These are phyloP conservation scores for Neostethus bicornis DNA, from an alignment of 2,797 vertebrate species.

Conservation along the genomic window DNA sequence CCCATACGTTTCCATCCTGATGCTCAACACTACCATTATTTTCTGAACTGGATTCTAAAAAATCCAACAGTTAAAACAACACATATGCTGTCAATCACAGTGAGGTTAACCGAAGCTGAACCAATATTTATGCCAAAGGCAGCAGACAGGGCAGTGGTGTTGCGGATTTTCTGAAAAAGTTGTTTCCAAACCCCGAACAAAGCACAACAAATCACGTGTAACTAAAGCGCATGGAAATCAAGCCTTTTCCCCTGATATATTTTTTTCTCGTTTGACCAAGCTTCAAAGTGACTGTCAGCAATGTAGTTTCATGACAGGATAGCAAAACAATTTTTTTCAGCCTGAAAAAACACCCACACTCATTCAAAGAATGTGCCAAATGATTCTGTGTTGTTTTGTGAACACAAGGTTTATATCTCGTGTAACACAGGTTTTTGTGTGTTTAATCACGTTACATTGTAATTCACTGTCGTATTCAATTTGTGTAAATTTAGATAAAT, in stretches of 20 bases:
- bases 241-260: conserved; percentile 42
- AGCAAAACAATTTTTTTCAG: conserved; percentile 43
- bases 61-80: conserved; percentile 60
- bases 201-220: conserved; percentile 54
- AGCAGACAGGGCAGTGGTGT: conserved; percentile 54
- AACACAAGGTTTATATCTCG: conserved; percentile 14
- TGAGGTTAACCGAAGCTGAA: conserved; percentile 58
- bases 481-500: conserved; percentile 55
- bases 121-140: conserved; percentile 56
- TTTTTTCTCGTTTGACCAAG: conserved; percentile 19
- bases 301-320: conserved; percentile 19
- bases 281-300: conserved; percentile 21
- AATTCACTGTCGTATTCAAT: conserved; percentile 25
- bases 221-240: conserved; percentile 39
- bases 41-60: conserved; percentile 34
- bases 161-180: conserved; percentile 17
- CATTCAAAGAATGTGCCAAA: conserved; percentile 13
- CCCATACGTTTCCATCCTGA: conserved; percentile 38
- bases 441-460: conserved; percentile 12
- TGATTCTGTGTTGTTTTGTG: conserved; percentile 5
- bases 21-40: conserved; percentile 32
- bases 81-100: conserved; percentile 61
- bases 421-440: conserved; percentile 10
- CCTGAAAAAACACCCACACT: conserved; percentile 24
- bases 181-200: conserved; percentile 35